A percentile compares a stretch with the other conserved stretches of the same genome.
Evolutionary conservation across 2,888 invertebrate species (phyloP).

Genomic region (Orchestes rusci): DNA sequence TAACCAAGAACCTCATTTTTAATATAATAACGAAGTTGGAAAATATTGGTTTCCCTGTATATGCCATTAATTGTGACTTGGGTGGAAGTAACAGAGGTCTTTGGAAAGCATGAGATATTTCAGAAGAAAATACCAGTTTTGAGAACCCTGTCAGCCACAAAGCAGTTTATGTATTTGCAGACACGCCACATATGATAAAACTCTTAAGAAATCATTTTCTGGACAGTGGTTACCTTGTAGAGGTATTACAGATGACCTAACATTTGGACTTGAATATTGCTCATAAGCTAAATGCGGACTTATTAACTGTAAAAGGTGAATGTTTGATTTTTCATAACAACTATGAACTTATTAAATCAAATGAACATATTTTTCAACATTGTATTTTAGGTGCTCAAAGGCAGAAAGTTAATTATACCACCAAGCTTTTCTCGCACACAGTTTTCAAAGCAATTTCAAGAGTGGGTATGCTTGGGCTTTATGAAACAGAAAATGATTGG

Average conservation of each 20-base stretch:
- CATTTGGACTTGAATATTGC: constrained; percentile 23
- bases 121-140: constrained; percentile 19
- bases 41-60: constrained; percentile 26
- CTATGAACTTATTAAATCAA: neutral
- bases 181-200: constrained; percentile 17
- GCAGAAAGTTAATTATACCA: constrained; percentile 20
- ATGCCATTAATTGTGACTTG: constrained; percentile 28
- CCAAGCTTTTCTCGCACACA: constrained; percentile 23
- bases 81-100: constrained; percentile 24
- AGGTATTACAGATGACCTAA: constrained; percentile 21
- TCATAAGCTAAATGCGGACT: constrained; percentile 20
- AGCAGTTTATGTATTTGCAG: constrained; percentile 22
- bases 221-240: constrained; percentile 19
- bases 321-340: neutral
- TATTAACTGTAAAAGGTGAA: constrained; percentile 19
- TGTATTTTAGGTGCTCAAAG: constrained; percentile 9
- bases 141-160: constrained; percentile 20
- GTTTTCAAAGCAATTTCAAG: constrained; percentile 19
- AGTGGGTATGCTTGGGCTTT: constrained; percentile 7
- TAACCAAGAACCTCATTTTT: constrained; percentile 24
- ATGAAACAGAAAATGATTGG: constrained; percentile 3
- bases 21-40: constrained; percentile 13
- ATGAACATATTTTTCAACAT: neutral
- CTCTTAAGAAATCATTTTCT: constrained; percentile 25
- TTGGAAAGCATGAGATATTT: constrained; percentile 17